Evolutionary conservation across 2,888 invertebrate genomes (phyloP), one percentile per base, ranked within the genome.

Genomic region (Melolontha melolontha): DNA sequence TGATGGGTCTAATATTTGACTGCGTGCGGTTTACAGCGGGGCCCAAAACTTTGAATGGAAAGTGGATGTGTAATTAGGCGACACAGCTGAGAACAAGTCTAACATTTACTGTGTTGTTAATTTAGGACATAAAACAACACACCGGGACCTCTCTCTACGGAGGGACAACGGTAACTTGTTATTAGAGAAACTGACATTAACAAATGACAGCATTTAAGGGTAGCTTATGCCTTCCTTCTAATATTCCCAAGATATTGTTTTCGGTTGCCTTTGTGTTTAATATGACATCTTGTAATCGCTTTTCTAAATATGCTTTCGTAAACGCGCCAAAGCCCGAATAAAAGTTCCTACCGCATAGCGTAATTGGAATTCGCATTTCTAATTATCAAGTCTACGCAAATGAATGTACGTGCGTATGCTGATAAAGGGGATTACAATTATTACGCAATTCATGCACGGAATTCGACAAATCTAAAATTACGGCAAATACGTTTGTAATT

Each of bases 131-230:
- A 67, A 67, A 73, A 73, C 70, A 72, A 68, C 71, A 70, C 51
- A 64, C 59, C 27, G 67, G 66, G 70, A 71, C 59, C 51, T 55
- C 55, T 41, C 7, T 16, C 54, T 7, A 17, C 17, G n/a, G 27
- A 54, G 67, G 71, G 65, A 70, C 66, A 63, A 55, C 55, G 64
- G 66, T 69, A 70, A 67, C 69, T 73, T 70, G 68, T 73, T 73
- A 72, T 73, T 71, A 73, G 69, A 55, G 67, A 70, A 67, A 69
- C 69, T 73, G 72, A 73, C 70, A 63, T 66, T 70, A 71, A 73
- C 70, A 72, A 73, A 73, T 69, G 72, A 70, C 64, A 55, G 59
- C 50, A 51, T 70, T 70, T 72, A 72, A 69, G 63, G 71, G 57
- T 14, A 67, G 68, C 70, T 71, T 71, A 71, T 62, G 64, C 66